Conservation (phyloP, 2,113 vertebrate genomes). For the Formicarius rufipectus region DNA sequence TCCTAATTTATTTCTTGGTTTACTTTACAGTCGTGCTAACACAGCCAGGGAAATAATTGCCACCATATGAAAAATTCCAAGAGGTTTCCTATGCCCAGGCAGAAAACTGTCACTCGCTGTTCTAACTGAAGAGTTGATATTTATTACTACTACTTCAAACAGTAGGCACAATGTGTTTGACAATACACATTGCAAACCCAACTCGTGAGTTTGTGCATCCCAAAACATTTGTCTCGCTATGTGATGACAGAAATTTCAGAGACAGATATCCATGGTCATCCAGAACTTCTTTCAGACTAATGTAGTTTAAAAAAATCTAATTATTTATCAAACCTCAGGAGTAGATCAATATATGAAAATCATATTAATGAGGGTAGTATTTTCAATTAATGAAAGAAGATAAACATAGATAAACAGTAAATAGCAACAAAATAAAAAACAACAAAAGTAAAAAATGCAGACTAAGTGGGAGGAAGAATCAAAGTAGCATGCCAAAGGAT, state of each 20-base stretch:
- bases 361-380: not conserved
- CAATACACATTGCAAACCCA: not conserved
- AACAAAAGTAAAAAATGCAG: not conserved
- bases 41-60: constrained; percentile 28
- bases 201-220: not conserved
- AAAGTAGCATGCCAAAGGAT: not conserved
- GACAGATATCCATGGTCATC: not conserved
- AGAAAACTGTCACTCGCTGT: constrained; percentile 30
- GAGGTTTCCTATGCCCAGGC: not conserved
- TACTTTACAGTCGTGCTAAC: constrained; percentile 23
- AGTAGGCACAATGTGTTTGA: not conserved
- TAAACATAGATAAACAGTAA: not conserved
- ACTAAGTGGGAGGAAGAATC: not conserved
- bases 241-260: constrained; percentile 11
- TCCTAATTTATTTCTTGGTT: constrained; percentile 41
- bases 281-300: not conserved
- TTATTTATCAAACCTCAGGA: not conserved
- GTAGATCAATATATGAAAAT: not conserved
- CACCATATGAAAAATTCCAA: constrained; percentile 23
- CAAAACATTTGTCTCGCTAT: not conserved
- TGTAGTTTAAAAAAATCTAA: not conserved
- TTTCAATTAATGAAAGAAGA: not conserved
- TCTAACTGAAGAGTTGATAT: not conserved
- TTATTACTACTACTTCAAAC: constrained; percentile 3
- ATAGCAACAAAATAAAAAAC: not conserved